Conservation (phyloP, 2,888 invertebrate species). For the Dasypolia templi region DNA sequence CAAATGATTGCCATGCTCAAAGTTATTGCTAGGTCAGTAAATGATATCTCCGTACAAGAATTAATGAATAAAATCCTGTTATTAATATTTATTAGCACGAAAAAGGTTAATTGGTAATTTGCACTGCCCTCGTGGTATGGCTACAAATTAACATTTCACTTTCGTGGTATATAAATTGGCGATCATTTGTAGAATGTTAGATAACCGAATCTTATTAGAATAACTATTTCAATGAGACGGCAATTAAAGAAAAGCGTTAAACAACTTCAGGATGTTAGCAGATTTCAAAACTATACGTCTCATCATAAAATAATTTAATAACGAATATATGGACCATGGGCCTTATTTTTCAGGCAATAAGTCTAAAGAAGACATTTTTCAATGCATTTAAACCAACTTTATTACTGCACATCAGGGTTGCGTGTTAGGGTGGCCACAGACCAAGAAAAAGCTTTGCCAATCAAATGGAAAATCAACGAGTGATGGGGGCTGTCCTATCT, state of each 20-base stretch:
- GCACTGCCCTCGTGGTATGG: conserved; percentile 53
- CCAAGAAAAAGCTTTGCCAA: neutral
- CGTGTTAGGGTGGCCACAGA: conserved; percentile 5
- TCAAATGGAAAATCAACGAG: neutral
- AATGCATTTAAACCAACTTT: conserved; percentile 52
- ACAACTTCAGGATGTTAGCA: neutral
- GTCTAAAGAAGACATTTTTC: conserved; percentile 43
- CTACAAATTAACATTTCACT: conserved; percentile 61
- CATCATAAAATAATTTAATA: neutral
- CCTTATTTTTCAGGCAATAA: conserved; percentile 36
- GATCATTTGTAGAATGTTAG: conserved; percentile 51
- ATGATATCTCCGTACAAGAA: conserved; percentile 58
- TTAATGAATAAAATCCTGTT: conserved; percentile 63
- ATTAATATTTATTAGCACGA: conserved; percentile 66
- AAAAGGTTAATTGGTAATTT: conserved; percentile 69
- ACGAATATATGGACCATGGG: neutral
- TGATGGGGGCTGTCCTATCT: neutral
- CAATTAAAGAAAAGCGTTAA: conserved; percentile 1
- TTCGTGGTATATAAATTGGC: conserved; percentile 61
- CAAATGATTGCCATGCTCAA: conserved; percentile 37
- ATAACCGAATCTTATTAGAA: conserved; percentile 46
- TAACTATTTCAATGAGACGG: conserved; percentile 11
- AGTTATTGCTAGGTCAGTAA: conserved; percentile 48
- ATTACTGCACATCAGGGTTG: conserved; percentile 42
- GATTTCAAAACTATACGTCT: neutral